Conservation (phyloP, 2,888 invertebrate species). For the Ophion costatus region DNA sequence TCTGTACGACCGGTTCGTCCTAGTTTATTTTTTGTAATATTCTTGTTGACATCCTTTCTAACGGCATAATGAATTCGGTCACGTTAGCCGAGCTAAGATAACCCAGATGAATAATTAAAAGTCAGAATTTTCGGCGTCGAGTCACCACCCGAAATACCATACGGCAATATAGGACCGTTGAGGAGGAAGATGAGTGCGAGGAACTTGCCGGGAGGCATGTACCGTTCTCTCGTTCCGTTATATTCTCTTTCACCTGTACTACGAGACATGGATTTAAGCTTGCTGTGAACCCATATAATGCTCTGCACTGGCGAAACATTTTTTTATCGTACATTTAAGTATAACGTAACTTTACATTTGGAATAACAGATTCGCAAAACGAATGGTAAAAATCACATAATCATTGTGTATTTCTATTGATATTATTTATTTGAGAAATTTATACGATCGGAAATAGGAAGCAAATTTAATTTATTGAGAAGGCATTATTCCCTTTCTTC, state of each 20-base stretch:
- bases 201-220: slow-evolving; percentile 66
- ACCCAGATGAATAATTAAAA: slow-evolving; percentile 11
- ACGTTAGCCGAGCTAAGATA: background rate
- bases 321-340: background rate
- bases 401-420: no score
- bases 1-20: background rate
- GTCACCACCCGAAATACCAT: slow-evolving; percentile 23
- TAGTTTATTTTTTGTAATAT: background rate
- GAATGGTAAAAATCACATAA: no score
- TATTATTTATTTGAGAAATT: no score
- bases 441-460: no score
- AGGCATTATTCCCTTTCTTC: no score
- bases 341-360: background rate
- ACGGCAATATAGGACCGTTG: slow-evolving; percentile 9
- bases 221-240: slow-evolving; percentile 77
- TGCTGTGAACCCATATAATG: slow-evolving; percentile 19
- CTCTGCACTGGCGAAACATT: slow-evolving; percentile 33
- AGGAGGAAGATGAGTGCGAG: slow-evolving; percentile 47
- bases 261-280: slow-evolving; percentile 57
- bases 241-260: slow-evolving; percentile 71
- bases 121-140: slow-evolving; percentile 4
- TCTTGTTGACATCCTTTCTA: slow-evolving; percentile 25
- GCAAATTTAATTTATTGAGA: no score
- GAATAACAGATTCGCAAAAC: background rate
- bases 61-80: background rate